Evolutionary conservation across 2,888 invertebrate genomes (phyloP).

Genomic region (Lasioglossum vierecki): DNA sequence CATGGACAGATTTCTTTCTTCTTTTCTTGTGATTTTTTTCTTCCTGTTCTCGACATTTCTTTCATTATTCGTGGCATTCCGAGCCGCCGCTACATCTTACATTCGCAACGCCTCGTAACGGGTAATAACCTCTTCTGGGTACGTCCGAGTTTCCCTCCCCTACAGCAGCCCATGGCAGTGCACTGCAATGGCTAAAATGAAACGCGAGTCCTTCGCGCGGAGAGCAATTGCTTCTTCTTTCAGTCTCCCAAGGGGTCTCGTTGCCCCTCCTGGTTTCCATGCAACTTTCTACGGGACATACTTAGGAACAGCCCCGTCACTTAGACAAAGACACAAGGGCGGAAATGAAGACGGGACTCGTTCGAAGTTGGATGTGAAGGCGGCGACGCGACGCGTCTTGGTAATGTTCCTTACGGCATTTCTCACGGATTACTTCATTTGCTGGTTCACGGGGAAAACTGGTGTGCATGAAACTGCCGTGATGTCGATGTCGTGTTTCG

Average conservation of each 20-base stretch:
- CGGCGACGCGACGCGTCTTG: neutral
- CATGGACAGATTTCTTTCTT: neutral
- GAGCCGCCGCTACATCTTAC: slow-evolving; percentile 20
- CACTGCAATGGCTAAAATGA: slow-evolving; percentile 61
- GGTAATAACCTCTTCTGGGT: slow-evolving; percentile 66
- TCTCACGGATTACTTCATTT: slow-evolving; percentile 34
- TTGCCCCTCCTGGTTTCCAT: slow-evolving; percentile 21
- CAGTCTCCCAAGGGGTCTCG: slow-evolving; percentile 48
- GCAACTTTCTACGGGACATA: slow-evolving; percentile 45
- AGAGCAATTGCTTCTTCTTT: slow-evolving; percentile 69
- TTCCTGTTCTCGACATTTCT: neutral
- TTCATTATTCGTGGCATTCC: slow-evolving; percentile 8
- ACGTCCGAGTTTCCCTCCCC: slow-evolving; percentile 55
- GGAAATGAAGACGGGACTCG: neutral
- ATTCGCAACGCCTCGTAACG: slow-evolving; percentile 50
- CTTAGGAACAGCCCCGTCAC: slow-evolving; percentile 28
- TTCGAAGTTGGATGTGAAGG: slow-evolving; percentile 29
- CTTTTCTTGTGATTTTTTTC: neutral
- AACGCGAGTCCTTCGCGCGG: slow-evolving; percentile 56
- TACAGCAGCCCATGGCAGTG: slow-evolving; percentile 30
- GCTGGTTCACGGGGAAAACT: neutral
- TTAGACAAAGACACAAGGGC: slow-evolving; percentile 5
- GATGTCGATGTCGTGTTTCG: neutral
- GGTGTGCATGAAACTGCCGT: neutral
- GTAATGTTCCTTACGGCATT: slow-evolving; percentile 9